phyloP scores from a whole-genome alignment of 2,797 vertebrate species.

The Rhodeus uyekii region DNA sequence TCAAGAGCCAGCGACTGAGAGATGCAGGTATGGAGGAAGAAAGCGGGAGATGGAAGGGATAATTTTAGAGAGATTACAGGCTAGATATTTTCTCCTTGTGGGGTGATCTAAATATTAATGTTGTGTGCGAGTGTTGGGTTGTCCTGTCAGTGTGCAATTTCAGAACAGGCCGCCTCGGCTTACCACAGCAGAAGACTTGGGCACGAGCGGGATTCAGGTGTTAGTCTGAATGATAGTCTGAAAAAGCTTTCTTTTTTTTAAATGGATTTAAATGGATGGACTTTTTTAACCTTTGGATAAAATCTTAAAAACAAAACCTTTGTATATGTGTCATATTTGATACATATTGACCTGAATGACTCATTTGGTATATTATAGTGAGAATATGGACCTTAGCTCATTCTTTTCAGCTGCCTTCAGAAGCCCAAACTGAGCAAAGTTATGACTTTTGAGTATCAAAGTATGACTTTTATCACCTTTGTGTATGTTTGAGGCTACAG shows the following conservation, averaged over 20 bases:
- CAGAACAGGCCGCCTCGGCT: neutral
- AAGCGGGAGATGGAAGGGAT: conserved; percentile 19
- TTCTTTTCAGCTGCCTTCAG: neutral
- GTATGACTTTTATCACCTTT: no score
- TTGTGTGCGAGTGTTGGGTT: conserved; percentile 5
- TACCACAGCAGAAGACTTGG: neutral
- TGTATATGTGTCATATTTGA: no score
- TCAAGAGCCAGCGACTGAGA: neutral
- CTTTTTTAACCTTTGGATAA: neutral
- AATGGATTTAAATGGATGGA: no score
- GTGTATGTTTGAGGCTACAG: no score
- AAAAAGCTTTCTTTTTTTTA: no score
- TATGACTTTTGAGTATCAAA: no score
- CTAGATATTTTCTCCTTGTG: conserved; percentile 3
- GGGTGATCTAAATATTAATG: conserved; percentile 37
- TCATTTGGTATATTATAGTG: no score
- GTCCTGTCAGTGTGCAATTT: conserved; percentile 5
- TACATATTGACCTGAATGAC: no score
- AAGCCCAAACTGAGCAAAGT: neutral
- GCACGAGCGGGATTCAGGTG: neutral
- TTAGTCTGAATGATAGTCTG: no score
- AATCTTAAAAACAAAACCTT: neutral
- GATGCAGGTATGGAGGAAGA: conserved; percentile 9
- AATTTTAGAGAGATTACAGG: conserved; percentile 28
- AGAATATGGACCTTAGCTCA: no score